phyloP scores from a whole-genome alignment of 2,888 invertebrate genomes.

The Campoletis raptor region DNA sequence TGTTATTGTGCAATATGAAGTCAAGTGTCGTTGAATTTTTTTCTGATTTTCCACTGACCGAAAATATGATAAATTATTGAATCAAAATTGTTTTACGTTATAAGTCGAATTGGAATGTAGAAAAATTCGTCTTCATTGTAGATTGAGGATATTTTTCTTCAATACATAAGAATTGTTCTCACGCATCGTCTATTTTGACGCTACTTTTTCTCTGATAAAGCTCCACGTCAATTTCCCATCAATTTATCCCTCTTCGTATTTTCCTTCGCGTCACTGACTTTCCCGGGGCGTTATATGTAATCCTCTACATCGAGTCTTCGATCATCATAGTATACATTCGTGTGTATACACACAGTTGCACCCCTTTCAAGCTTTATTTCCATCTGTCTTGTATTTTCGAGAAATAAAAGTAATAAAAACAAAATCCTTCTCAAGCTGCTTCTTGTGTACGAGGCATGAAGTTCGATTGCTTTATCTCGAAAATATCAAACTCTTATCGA shows the following conservation, averaged over 20 bases:
- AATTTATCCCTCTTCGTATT: slow-evolving; percentile 67
- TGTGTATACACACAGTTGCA: slow-evolving; percentile 60
- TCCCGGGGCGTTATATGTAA: slow-evolving; percentile 63
- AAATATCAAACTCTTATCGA: background rate
- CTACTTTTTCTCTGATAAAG: slow-evolving; percentile 74
- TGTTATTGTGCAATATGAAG: too few species aligned
- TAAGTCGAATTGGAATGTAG: background rate
- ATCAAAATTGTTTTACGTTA: too few species aligned
- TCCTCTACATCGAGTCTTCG: slow-evolving; percentile 71
- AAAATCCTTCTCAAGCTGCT: background rate
- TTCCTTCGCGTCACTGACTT: slow-evolving; percentile 52
- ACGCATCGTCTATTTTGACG: slow-evolving; percentile 67
- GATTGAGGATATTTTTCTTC: background rate
- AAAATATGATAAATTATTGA: background rate
- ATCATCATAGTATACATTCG: slow-evolving; percentile 60
- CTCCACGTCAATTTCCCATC: slow-evolving; percentile 77
- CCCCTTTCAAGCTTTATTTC: slow-evolving; percentile 9
- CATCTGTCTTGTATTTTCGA: background rate
- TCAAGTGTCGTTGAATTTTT: background rate
- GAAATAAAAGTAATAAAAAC: background rate
- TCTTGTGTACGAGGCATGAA: background rate
- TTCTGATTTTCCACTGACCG: background rate
- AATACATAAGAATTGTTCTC: slow-evolving; percentile 21
- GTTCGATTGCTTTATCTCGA: background rate
- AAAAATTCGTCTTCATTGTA: background rate